Percentiles rank a stretch among this genome's conserved stretches.
These are phyloP conservation scores for Hypolimnas misippus DNA, from an alignment of 2,888 invertebrate species.

Conservation along the genomic window DNA sequence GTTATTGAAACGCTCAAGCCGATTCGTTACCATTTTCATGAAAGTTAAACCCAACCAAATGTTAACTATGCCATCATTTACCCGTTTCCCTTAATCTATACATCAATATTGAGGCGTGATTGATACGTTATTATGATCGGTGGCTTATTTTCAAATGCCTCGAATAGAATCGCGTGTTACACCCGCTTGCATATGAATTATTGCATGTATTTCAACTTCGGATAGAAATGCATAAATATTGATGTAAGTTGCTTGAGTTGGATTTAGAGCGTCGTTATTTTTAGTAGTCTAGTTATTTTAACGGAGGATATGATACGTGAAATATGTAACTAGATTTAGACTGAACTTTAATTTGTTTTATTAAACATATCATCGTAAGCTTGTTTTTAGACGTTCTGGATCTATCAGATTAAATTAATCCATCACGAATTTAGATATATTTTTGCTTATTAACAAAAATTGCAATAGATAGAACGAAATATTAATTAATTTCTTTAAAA, in stretches of 20 bases:
- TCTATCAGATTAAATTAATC: not conserved
- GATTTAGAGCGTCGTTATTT: conserved; percentile 40
- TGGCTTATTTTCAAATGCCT: conserved; percentile 58
- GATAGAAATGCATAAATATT: conserved; percentile 52
- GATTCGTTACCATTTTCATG: too few species aligned
- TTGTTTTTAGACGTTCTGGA: not conserved
- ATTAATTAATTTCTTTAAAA: too few species aligned
- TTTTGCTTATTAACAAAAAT: too few species aligned
- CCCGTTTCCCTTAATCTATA: conserved; percentile 26
- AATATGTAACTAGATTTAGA: conserved; percentile 31
- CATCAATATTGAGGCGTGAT: conserved; percentile 45
- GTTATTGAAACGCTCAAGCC: not conserved
- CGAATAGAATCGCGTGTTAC: conserved; percentile 56
- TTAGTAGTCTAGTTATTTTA: conserved; percentile 36
- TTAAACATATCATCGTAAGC: not conserved
- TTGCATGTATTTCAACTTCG: conserved; percentile 48
- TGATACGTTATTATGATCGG: conserved; percentile 56
- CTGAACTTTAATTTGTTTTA: conserved; percentile 16
- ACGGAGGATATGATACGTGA: conserved; percentile 29
- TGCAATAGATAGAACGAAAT: too few species aligned
- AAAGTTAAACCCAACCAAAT: not conserved
- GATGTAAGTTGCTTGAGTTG: conserved; percentile 44
- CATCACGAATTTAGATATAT: too few species aligned
- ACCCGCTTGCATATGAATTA: conserved; percentile 52
- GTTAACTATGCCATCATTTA: conserved; percentile 17